phyloP scores from a whole-genome alignment of 1,140 invertebrate species.

The Vanessa atalanta region DNA sequence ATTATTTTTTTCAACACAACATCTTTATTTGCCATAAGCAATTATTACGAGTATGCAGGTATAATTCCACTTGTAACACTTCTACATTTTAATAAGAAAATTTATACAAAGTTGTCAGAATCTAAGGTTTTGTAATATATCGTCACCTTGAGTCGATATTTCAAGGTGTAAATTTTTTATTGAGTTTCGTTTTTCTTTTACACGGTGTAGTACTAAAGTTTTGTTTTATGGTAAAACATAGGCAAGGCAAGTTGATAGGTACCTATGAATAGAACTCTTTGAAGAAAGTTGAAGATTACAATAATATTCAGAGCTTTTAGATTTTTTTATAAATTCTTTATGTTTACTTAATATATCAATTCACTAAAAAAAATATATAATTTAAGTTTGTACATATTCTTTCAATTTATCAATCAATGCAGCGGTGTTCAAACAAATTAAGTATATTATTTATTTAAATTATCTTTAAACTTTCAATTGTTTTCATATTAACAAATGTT shows the following conservation, averaged over 20 bases:
- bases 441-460: constrained; percentile 4
- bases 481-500: no score
- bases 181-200: neutral
- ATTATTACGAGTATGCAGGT: no score
- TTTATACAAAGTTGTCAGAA: neutral
- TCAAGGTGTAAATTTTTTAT: constrained; percentile 4
- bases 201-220: neutral
- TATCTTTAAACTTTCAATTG: neutral
- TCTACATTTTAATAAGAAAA: neutral
- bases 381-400: no score
- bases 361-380: no score
- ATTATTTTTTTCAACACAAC: no score
- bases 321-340: no score
- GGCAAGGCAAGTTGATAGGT: neutral
- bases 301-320: no score
- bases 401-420: no score
- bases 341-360: no score
- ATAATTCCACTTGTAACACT: neutral
- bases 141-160: neutral
- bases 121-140: neutral
- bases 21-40: no score
- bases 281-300: neutral
- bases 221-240: neutral
- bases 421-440: neutral
- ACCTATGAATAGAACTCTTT: neutral